These are phyloP conservation scores for Drosophila takahashii DNA, from an alignment of 1,140 invertebrate genomes.

Conservation along the genomic window DNA sequence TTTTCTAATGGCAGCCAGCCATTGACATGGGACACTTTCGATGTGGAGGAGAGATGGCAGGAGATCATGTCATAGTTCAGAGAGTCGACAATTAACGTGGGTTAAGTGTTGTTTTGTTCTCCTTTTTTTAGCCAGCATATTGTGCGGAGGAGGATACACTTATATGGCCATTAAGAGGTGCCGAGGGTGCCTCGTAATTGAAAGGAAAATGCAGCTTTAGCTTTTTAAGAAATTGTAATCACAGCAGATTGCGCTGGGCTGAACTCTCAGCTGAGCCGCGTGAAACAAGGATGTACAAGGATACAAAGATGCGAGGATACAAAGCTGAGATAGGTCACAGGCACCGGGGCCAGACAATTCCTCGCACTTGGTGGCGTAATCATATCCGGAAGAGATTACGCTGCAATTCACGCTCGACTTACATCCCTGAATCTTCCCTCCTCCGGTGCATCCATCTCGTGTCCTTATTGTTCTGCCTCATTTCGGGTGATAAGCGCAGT, in stretches of 20 bases:
- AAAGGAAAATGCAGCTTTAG: conserved; percentile 81
- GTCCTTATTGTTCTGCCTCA: conserved; percentile 38
- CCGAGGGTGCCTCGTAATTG: conserved; percentile 53
- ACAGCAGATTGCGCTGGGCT: conserved; percentile 67
- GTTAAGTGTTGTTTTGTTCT: conserved; percentile 65
- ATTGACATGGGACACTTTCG: conserved; percentile 44
- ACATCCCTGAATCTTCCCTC: conserved; percentile 1
- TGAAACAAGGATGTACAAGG: conserved; percentile 44
- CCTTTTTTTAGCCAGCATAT: conserved; percentile 33
- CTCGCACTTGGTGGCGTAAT: conserved; percentile 75
- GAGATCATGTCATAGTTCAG: conserved; percentile 60
- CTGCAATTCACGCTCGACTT: conserved; percentile 74
- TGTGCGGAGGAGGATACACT: conserved; percentile 60
- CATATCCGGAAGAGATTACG: conserved; percentile 81
- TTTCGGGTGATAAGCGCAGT: conserved; percentile 77
- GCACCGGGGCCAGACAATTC: conserved; percentile 43
- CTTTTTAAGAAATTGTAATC: conserved; percentile 83
- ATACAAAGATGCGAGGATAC: conserved; percentile 54
- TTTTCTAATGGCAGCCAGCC: conserved; percentile 41
- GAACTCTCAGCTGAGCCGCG: conserved; percentile 19
- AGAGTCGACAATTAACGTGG: conserved; percentile 74
- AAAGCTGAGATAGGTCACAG: conserved; percentile 82
- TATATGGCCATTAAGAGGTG: conserved; percentile 51
- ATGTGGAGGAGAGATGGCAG: conserved; percentile 14
- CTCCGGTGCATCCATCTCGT: conserved; percentile 24